Conservation (phyloP, 2,888 invertebrate genomes). For the Watsonalla binaria region DNA sequence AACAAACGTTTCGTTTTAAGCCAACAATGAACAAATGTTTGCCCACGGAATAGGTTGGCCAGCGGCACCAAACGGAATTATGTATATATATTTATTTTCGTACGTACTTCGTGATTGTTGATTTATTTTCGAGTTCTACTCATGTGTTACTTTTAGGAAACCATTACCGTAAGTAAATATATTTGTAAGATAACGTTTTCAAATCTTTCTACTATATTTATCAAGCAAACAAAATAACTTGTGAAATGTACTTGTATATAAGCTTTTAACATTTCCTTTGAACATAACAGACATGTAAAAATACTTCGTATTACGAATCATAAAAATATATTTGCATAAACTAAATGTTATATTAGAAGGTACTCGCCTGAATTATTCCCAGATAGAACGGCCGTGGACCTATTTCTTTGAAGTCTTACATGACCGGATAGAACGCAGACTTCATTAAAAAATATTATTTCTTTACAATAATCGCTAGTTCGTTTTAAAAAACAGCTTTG, state of each 20-base stretch:
- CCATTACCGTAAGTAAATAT: neutral
- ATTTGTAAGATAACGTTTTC: neutral
- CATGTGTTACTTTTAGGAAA: neutral
- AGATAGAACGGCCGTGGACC: no score
- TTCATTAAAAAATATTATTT: neutral
- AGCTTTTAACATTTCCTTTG: neutral
- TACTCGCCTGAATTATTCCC: no score
- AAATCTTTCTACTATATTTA: neutral
- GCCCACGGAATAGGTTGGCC: constrained; percentile 47
- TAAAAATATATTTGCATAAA: no score
- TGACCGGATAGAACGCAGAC: neutral
- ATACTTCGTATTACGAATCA: no score
- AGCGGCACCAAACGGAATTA: constrained; percentile 27
- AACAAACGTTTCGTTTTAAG: constrained; percentile 42
- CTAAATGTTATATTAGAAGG: no score
- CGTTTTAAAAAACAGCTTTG: constrained; percentile 1
- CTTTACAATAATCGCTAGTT: neutral
- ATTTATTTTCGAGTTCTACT: neutral
- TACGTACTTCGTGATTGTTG: neutral
- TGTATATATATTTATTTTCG: constrained; percentile 16
- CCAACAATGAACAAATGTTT: constrained; percentile 59
- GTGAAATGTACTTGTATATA: neutral
- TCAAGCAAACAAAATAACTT: neutral
- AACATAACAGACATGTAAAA: neutral
- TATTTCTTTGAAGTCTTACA: neutral